Conservation (phyloP, 2,113 vertebrate genomes). For the Sarotherodon lohbergeri region DNA sequence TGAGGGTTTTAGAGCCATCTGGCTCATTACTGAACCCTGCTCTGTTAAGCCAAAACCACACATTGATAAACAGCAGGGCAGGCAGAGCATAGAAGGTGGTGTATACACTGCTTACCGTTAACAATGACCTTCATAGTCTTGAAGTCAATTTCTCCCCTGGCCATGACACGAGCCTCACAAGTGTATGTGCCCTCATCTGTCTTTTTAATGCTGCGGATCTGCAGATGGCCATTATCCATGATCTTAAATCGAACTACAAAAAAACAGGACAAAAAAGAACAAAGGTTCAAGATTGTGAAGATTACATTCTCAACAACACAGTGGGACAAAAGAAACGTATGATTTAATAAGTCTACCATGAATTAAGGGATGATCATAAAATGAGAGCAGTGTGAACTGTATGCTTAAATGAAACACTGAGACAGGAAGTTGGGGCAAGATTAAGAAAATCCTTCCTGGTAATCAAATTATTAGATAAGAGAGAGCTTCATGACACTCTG, state of each 20-base stretch:
- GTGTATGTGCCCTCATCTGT: constrained; percentile 90
- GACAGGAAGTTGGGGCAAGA: not conserved
- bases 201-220: constrained; percentile 93
- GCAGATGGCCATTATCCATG: constrained; percentile 88
- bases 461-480: not conserved
- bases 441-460: not conserved
- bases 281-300: not conserved
- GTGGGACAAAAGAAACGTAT: not conserved
- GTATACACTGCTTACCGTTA: constrained; percentile 80
- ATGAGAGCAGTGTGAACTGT: not conserved
- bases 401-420: not conserved
- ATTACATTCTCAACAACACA: fast-evolving
- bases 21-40: not conserved
- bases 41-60: not conserved
- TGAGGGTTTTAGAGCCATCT: not conserved
- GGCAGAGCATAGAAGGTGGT: not conserved
- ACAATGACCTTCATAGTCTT: constrained; percentile 89
- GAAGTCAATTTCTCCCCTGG: constrained; percentile 93
- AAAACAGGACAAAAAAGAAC: not conserved
- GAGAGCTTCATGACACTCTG: not conserved
- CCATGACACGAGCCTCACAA: constrained; percentile 92
- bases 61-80: not conserved
- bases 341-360: not conserved
- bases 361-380: not conserved
- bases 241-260: constrained; percentile 82